Base-by-base conservation (phyloP, 2,888 invertebrate genomes). In the Hermaeophaga mercurialis region DNA sequence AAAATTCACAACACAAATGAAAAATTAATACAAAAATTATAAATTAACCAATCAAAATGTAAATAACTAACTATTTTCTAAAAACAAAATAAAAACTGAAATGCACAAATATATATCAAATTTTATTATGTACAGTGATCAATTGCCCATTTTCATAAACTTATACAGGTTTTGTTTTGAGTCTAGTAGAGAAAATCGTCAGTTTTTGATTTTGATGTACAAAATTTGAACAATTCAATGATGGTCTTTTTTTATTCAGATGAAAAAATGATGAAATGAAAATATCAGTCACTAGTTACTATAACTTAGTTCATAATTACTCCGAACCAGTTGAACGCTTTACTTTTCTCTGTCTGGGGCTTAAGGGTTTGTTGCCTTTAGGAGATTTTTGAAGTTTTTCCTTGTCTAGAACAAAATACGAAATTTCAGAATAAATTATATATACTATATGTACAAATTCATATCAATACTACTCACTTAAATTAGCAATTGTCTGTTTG, bases 401-500 rank as follows among this genome's bases (percentile, higher is more conserved):
- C 62, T 73, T 75, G 58, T 74, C 75, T 76, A 57, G 3, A 73
- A 73, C 53, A 49, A 66, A 68, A 60, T n/a, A n/a, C n/a, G n/a
- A n/a, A n/a, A n/a, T n/a, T n/a, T n/a, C n/a, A n/a, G n/a, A 22
- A 22, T 22, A 22, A 5, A 22, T 22, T 22, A 6, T 22, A n/a
- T n/a, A n/a, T 22, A 22, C 6, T 22, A 22, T 22, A 22, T 22
- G 3, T 22, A 6, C 6, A 5, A 5, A 6, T 22, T 22, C 6
- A 3, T 5, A 22, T 22, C 22, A 22, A 22, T 22, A 22, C 6
- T 22, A 84, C 91, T 86, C 82, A 94, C 93, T 92, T 66, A 92
- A 81, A 75, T 85, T 86, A 67, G 89, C 88, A 47, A 94, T 83
- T 61, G 91, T 90, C 78, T 95, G 93, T 73, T 90, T 89, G 33